Evolutionary conservation across 2,888 invertebrate genomes (phyloP).

Genomic region (Luffia ferchaultella): DNA sequence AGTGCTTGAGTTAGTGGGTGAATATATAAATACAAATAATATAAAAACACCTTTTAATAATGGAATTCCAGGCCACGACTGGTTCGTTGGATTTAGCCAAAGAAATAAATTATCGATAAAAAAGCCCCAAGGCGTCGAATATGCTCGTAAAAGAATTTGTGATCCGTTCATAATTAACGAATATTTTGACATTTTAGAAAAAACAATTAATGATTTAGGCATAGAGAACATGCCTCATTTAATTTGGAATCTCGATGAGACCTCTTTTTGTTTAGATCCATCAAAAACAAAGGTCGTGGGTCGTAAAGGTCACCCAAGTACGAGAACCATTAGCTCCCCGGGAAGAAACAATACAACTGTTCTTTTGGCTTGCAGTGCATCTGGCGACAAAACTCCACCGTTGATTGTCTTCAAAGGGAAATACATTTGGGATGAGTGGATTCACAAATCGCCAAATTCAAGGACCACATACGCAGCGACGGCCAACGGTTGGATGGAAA

Average conservation of each 20-base stretch:
- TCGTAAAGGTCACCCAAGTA: neutral
- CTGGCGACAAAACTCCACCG: neutral
- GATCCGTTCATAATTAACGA: constrained; percentile 11
- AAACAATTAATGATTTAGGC: constrained; percentile 4
- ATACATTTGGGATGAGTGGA: constrained; percentile 9
- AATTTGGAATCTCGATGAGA: constrained; percentile 17
- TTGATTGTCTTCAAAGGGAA: constrained; percentile 17
- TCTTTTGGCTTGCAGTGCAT: neutral
- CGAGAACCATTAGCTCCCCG: neutral
- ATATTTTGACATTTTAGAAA: constrained; percentile 5
- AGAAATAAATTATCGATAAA: constrained; percentile 25
- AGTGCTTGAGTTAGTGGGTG: constrained; percentile 20
- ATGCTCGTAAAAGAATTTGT: constrained; percentile 18
- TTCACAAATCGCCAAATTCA: neutral
- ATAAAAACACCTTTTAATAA: constrained; percentile 23
- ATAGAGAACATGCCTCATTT: constrained; percentile 14
- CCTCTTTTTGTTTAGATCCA: constrained; percentile 2
- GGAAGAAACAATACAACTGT: neutral
- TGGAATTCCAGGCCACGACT: constrained; percentile 22
- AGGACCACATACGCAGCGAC: neutral
- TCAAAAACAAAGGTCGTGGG: neutral
- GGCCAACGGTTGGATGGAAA: constrained; percentile 1
- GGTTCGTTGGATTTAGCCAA: constrained; percentile 23
- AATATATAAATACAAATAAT: constrained; percentile 20
- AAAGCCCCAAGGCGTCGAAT: constrained; percentile 28